Percentiles rank a stretch among this genome's conserved stretches.
Evolutionary conservation across 2,113 vertebrate genomes (phyloP).

Genomic region (Oxyruncus cristatus): DNA sequence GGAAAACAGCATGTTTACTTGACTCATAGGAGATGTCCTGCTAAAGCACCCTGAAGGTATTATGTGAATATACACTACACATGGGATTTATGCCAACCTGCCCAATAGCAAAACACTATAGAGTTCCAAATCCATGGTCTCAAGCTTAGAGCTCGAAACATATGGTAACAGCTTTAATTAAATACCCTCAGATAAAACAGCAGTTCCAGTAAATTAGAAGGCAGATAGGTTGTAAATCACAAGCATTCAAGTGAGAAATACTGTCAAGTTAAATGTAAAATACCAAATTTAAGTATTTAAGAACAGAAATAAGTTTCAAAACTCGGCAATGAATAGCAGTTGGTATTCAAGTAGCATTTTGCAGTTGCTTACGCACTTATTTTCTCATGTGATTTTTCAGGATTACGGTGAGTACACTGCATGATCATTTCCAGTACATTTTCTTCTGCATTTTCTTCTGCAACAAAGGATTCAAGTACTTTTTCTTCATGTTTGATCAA

Average conservation of each 20-base stretch:
- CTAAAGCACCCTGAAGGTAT: background rate
- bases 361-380: background rate
- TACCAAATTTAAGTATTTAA: background rate
- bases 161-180: slow-evolving; percentile 38
- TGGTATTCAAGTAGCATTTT: background rate
- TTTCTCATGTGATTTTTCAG: background rate
- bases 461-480: background rate
- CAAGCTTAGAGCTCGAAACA: slow-evolving; percentile 12
- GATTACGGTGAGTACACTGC: background rate
- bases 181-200: background rate
- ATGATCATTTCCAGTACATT: background rate
- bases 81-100: background rate
- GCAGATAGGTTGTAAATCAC: background rate
- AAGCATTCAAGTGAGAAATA: background rate
- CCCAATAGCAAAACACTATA: background rate
- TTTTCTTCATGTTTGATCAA: background rate
- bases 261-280: background rate
- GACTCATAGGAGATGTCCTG: background rate
- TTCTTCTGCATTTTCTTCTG: background rate
- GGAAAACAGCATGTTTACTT: background rate
- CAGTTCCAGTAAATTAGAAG: slow-evolving; percentile 5
- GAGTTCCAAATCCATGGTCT: background rate
- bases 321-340: background rate
- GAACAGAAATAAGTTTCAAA: background rate
- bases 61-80: background rate